Percentiles rank a stretch among this genome's conserved stretches.
Conservation (phyloP, 2,888 invertebrate genomes). For the Nysson spinosus region DNA sequence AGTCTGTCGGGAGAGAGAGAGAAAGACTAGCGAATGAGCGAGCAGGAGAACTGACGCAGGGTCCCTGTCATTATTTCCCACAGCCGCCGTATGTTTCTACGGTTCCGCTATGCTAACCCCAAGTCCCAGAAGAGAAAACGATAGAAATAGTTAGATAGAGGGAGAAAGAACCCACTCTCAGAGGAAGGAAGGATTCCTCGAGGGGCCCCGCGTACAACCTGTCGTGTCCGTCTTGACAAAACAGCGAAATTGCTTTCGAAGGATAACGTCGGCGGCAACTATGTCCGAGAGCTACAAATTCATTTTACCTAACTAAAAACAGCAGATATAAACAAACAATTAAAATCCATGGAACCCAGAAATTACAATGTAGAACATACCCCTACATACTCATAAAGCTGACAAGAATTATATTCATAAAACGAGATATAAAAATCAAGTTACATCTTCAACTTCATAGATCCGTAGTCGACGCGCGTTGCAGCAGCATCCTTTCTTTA, state of each 20-base stretch:
- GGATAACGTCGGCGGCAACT: slow-evolving; percentile 50
- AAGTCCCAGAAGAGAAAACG: slow-evolving; percentile 38
- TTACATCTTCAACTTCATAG: slow-evolving; percentile 61
- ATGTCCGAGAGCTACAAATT: slow-evolving; percentile 42
- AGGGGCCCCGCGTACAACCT: slow-evolving; percentile 72
- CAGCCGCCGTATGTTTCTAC: slow-evolving; percentile 76
- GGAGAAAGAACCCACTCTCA: slow-evolving; percentile 23
- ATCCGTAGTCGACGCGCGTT: slow-evolving; percentile 62
- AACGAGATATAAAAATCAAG: slow-evolving; percentile 61
- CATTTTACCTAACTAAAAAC: slow-evolving; percentile 40
- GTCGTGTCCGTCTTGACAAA: slow-evolving; percentile 69
- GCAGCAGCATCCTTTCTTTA: slow-evolving; percentile 69
- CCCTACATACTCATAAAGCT: slow-evolving; percentile 27
- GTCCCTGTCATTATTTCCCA: slow-evolving; percentile 74
- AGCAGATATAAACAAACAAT: slow-evolving; percentile 18
- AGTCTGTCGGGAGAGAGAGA: slow-evolving; percentile 40
- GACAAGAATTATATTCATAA: slow-evolving; percentile 53
- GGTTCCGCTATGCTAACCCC: slow-evolving; percentile 67
- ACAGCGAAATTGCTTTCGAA: slow-evolving; percentile 63
- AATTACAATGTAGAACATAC: too few species aligned
- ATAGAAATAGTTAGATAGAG: slow-evolving; percentile 16
- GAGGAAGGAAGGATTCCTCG: slow-evolving; percentile 63
- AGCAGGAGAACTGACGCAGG: slow-evolving; percentile 41
- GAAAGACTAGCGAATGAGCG: slow-evolving; percentile 32
- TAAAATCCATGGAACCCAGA: too few species aligned